Conservation (phyloP, 2,797 vertebrate species). For the Hippoglossus hippoglossus region DNA sequence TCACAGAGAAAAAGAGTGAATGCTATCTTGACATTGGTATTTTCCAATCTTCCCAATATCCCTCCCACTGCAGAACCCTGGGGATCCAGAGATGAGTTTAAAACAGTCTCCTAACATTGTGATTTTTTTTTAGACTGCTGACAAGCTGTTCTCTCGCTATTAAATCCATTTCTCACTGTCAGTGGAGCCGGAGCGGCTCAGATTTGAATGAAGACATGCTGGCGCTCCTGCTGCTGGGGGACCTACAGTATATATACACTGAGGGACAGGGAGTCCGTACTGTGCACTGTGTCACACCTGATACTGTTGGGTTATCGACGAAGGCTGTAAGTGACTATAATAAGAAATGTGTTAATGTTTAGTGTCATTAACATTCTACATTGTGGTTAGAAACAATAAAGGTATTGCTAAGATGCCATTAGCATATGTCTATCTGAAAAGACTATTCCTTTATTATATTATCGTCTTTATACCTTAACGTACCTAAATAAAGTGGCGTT, state of each 20-base stretch:
- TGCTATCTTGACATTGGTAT: slow-evolving; percentile 61
- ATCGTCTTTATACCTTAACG: too few species aligned
- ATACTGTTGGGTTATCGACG: slow-evolving; percentile 20
- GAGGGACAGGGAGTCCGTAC: slow-evolving; percentile 36
- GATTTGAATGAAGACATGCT: slow-evolving; percentile 77
- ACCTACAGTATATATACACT: slow-evolving; percentile 43
- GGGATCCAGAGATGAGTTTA: slow-evolving; percentile 67
- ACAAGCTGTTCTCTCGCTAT: slow-evolving; percentile 83
- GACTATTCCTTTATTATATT: neutral
- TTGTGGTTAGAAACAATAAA: neutral
- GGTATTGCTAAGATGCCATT: neutral
- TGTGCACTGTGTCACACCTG: slow-evolving; percentile 43
- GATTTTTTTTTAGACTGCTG: slow-evolving; percentile 79
- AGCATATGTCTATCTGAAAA: neutral
- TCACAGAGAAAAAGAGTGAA: slow-evolving; percentile 27
- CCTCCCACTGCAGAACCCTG: slow-evolving; percentile 56
- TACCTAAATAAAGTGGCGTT: neutral
- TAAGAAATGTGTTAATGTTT: slow-evolving; percentile 6
- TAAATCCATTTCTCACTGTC: slow-evolving; percentile 86
- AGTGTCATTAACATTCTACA: neutral
- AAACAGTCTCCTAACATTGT: slow-evolving; percentile 66
- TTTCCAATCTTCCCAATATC: slow-evolving; percentile 67
- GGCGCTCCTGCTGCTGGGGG: slow-evolving; percentile 64
- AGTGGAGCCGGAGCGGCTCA: slow-evolving; percentile 66
- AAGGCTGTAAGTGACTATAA: neutral